Conservation (phyloP, 2,113 vertebrate species). For the Oreotragus oreotragus region DNA sequence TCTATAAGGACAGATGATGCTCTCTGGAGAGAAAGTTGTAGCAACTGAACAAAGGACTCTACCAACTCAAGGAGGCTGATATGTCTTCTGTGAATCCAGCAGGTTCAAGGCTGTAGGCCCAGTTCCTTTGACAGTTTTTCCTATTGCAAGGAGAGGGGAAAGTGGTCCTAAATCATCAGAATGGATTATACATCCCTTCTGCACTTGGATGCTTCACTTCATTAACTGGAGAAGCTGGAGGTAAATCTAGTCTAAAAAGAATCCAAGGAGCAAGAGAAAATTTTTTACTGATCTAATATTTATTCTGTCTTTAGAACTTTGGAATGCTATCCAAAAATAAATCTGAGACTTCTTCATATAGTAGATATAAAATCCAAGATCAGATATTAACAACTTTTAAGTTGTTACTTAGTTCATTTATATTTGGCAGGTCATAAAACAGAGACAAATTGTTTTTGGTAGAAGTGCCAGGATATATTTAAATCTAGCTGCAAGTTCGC, state of each 20-base stretch:
- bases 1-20: not conserved
- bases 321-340: not conserved
- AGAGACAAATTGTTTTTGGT: not conserved
- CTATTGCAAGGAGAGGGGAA: slow-evolving; percentile 22
- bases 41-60: not conserved
- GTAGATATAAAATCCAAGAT: not conserved
- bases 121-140: slow-evolving; percentile 10
- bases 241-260: not conserved
- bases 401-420: not conserved
- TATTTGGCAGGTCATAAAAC: not conserved
- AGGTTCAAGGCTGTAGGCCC: slow-evolving; percentile 41
- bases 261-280: not conserved
- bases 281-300: not conserved
- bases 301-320: slow-evolving; percentile 10
- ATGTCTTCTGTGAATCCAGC: slow-evolving; percentile 28
- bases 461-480: not conserved
- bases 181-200: slow-evolving; percentile 36
- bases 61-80: not conserved
- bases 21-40: not conserved
- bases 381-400: not conserved
- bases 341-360: not conserved
- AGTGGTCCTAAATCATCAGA: slow-evolving; percentile 34
- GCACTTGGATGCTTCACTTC: not conserved
- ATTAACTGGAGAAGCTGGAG: not conserved
- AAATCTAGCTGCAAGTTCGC: not conserved